Evolutionary conservation across 2,113 vertebrate genomes (phyloP), one percentile per base, ranked within the genome.

Genomic region (Saguinus midas): DNA sequence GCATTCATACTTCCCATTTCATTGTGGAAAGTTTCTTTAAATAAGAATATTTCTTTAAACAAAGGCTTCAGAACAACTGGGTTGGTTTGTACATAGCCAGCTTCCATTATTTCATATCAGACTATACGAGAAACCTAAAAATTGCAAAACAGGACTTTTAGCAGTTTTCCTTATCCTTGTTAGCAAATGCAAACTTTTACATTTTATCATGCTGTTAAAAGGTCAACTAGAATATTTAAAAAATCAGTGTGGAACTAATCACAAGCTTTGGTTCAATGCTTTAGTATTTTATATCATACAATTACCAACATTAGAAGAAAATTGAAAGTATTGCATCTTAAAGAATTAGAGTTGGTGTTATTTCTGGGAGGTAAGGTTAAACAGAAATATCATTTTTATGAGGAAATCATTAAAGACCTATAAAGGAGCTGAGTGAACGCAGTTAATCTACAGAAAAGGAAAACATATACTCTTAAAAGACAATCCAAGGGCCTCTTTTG

Each of bases 171-270:
- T 96, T 76, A 86, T 20, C 27, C 64, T 96, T 87, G 81, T 97
- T 94, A 97, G 50, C 72, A 94, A 87, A 89, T 90, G 29, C 17
- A 88, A 97, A 82, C 61, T 37, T 78, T 93, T 37, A 45, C 58
- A 84, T 96, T 95, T 79, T 82, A 70, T 70, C 61, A 40, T 90
- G 66, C 43, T 82, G 87, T 78, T 85, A 81, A 96, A 97, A 96
- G 95, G 89, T 96, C 91, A 96, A 58, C 83, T 88, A 70, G 89
- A 93, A 73, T 61, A 94, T 66, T 93, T 93, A 95, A 97, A 97
- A 95, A 72, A 96, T 80, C 61, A 70, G 5, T 82, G 48, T 80
- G 79, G 85, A 96, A 82, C 43, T 37, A 85, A 87, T 96, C 92
- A 82, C 32, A 82, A 76, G 90, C n/a, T 92, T 79, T 76, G 21